Evolutionary conservation across 2,888 invertebrate species (phyloP).

Genomic region (Dynastes hyllus): DNA sequence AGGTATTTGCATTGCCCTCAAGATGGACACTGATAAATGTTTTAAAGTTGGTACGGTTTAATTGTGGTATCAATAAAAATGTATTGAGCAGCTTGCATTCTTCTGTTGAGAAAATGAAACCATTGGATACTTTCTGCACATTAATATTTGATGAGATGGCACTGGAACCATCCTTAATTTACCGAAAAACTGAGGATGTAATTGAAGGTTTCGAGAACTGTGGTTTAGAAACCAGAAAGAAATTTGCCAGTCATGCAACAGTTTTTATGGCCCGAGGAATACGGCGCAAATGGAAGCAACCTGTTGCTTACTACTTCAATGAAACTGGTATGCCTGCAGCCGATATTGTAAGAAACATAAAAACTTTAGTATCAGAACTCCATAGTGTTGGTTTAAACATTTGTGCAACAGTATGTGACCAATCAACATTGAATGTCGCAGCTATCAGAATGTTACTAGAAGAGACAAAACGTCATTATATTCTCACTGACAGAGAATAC

Average conservation of each 20-base stretch:
- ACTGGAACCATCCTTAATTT: slow-evolving; percentile 30
- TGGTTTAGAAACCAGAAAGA: too few species aligned
- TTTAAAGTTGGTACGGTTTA: slow-evolving; percentile 33
- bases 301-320: too few species aligned
- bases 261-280: too few species aligned
- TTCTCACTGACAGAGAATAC: neutral
- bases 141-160: slow-evolving; percentile 14
- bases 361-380: neutral
- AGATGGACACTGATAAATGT: neutral
- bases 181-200: neutral
- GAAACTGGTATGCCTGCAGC: too few species aligned
- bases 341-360: slow-evolving; percentile 20
- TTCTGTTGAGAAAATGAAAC: neutral
- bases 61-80: slow-evolving; percentile 30
- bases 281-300: neutral
- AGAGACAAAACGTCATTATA: neutral
- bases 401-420: slow-evolving; percentile 38
- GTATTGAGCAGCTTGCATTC: slow-evolving; percentile 22
- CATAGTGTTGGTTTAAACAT: slow-evolving; percentile 31
- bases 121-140: too few species aligned
- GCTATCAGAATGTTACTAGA: slow-evolving; percentile 24
- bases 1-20: slow-evolving; percentile 44
- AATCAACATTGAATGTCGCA: slow-evolving; percentile 8
- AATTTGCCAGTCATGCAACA: too few species aligned
- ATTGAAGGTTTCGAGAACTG: slow-evolving; percentile 13